Conservation (phyloP, 2,888 invertebrate genomes). For the Caenorhabditis sp. region DNA sequence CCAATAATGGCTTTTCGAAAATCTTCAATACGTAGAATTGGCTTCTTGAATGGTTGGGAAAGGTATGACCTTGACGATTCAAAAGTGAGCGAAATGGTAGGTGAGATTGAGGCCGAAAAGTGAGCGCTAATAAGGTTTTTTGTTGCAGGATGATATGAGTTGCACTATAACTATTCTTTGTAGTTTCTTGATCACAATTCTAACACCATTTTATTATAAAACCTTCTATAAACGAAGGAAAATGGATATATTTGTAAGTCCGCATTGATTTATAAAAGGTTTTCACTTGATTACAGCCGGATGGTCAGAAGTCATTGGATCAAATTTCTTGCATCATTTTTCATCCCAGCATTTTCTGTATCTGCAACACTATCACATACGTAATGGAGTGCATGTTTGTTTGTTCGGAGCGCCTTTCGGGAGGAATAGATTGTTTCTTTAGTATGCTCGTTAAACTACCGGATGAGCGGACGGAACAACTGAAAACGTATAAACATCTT, state of each 20-base stretch:
- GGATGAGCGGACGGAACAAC: no score
- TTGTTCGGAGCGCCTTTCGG: no score
- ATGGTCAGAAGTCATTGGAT: not conserved
- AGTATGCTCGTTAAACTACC: no score
- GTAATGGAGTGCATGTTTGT: not conserved
- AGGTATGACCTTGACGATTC: not conserved
- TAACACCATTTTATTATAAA: slow-evolving; percentile 8
- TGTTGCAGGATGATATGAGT: slow-evolving; percentile 18
- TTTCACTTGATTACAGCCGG: not conserved
- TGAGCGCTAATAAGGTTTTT: not conserved
- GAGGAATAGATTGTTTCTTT: no score
- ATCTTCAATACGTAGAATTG: no score
- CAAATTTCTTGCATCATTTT: slow-evolving; percentile 3
- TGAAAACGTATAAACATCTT: no score
- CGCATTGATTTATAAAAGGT: not conserved
- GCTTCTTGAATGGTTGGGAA: no score
- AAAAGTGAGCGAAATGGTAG: not conserved
- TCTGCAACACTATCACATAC: not conserved
- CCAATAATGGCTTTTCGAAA: no score
- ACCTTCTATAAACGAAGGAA: not conserved
- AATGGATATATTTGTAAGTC: not conserved
- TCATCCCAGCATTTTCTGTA: slow-evolving; percentile 4
- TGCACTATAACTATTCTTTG: slow-evolving; percentile 8
- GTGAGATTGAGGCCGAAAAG: no score
- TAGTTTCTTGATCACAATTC: not conserved